Evolutionary conservation across 2,113 vertebrate species (phyloP).

Genomic region (Lophura nycthemera): DNA sequence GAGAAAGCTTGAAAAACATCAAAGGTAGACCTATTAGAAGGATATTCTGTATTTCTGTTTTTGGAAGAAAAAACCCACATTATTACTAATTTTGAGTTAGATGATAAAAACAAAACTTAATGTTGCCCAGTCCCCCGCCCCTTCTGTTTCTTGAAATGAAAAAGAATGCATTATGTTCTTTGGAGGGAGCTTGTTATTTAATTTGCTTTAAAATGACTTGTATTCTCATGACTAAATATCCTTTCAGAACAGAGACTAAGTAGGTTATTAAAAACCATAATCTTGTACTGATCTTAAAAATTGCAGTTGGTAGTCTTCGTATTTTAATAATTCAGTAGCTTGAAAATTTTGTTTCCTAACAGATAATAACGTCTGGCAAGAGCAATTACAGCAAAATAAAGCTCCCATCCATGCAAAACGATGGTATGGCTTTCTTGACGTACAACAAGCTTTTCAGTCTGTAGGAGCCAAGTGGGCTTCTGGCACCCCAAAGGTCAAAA

Average conservation of each 20-base stretch:
- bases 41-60: not conserved
- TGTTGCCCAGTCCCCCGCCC: not conserved
- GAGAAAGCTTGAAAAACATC: not conserved
- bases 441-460: constrained; percentile 83
- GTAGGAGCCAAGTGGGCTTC: constrained; percentile 84
- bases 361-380: constrained; percentile 85
- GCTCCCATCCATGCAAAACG: constrained; percentile 85
- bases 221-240: not conserved
- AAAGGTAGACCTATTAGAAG: not conserved
- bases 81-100: not conserved
- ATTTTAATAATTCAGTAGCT: not conserved
- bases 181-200: not conserved
- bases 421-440: constrained; percentile 92
- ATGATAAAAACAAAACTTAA: not conserved
- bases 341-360: constrained; percentile 35
- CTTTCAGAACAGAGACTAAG: not conserved
- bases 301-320: not conserved
- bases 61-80: not conserved
- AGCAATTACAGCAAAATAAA: constrained; percentile 74
- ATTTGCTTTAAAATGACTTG: not conserved
- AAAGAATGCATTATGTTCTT: not conserved
- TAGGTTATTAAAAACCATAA: not conserved
- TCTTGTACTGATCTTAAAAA: not conserved
- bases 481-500: constrained; percentile 54
- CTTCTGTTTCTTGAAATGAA: not conserved